These are phyloP conservation scores for Eristalis intricaria DNA, from an alignment of 2,888 invertebrate genomes.

Conservation along the genomic window DNA sequence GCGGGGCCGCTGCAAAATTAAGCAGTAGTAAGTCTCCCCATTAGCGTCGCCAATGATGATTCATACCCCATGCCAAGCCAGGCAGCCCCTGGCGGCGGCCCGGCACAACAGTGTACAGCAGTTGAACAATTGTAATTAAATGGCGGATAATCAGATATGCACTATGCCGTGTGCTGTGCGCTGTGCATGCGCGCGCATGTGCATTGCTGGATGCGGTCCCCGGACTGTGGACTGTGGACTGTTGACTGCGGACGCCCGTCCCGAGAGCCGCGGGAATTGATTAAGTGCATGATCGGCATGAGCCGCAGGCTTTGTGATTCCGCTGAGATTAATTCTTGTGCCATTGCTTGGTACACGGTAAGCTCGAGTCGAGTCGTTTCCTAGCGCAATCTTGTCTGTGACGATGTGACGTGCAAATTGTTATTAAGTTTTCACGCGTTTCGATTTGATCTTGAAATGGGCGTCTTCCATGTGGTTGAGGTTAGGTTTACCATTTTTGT, in stretches of 20 bases:
- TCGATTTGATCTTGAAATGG: slow-evolving; percentile 64
- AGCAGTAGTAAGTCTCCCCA: slow-evolving; percentile 68
- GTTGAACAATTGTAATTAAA: slow-evolving; percentile 69
- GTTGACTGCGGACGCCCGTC: not conserved
- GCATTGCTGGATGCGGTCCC: slow-evolving; percentile 23
- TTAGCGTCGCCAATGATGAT: slow-evolving; percentile 64
- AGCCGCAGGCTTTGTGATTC: slow-evolving; percentile 60
- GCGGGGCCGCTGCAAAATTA: slow-evolving; percentile 9
- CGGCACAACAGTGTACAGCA: slow-evolving; percentile 24
- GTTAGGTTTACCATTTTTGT: not conserved
- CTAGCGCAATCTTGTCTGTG: slow-evolving; percentile 6
- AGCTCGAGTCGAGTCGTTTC: slow-evolving; percentile 20
- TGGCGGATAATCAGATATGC: slow-evolving; percentile 67
- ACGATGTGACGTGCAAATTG: slow-evolving; percentile 66
- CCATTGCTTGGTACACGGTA: slow-evolving; percentile 7
- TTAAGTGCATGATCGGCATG: slow-evolving; percentile 59
- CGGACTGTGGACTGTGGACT: not conserved
- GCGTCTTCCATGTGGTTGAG: slow-evolving; percentile 29
- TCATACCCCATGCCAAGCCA: slow-evolving; percentile 34
- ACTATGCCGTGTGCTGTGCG: slow-evolving; percentile 17
- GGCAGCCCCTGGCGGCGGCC: slow-evolving; percentile 42
- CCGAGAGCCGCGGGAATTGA: slow-evolving; percentile 53
- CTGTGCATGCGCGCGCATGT: slow-evolving; percentile 45
- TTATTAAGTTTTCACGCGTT: slow-evolving; percentile 71
- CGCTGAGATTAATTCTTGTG: slow-evolving; percentile 51